Conservation (phyloP, 2,113 vertebrate genomes). For the Globicephala melas region DNA sequence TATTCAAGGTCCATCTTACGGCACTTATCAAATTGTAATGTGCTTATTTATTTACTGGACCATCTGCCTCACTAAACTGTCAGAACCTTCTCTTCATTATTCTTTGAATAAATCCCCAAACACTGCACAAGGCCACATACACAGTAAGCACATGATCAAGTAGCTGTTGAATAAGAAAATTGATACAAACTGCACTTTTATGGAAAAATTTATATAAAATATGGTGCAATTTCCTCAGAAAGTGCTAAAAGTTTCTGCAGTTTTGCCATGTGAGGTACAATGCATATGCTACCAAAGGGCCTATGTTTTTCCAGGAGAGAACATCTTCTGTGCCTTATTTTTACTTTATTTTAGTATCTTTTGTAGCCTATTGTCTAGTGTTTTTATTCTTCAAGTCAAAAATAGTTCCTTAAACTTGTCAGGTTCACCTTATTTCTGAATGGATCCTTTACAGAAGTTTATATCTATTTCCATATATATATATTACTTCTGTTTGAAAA, state of each 20-base stretch:
- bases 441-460: background rate
- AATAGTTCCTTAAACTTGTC: background rate
- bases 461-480: background rate
- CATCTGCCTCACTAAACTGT: background rate
- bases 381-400: slow-evolving; percentile 41
- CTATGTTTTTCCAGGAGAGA: background rate
- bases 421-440: background rate
- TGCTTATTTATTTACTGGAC: background rate
- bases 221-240: background rate
- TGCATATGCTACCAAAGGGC: background rate
- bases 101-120: background rate
- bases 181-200: background rate
- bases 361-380: background rate
- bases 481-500: background rate
- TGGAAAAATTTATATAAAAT: background rate
- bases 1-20: background rate
- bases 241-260: background rate
- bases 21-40: background rate
- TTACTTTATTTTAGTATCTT: background rate
- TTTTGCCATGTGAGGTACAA: background rate
- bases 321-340: background rate
- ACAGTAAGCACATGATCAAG: background rate
- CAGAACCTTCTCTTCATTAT: background rate
- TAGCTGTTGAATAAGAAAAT: background rate
- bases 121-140: background rate